Evolutionary conservation across 1,140 invertebrate species (phyloP), one percentile per base, ranked within the genome.

Genomic region (Drosophila bipectinata): DNA sequence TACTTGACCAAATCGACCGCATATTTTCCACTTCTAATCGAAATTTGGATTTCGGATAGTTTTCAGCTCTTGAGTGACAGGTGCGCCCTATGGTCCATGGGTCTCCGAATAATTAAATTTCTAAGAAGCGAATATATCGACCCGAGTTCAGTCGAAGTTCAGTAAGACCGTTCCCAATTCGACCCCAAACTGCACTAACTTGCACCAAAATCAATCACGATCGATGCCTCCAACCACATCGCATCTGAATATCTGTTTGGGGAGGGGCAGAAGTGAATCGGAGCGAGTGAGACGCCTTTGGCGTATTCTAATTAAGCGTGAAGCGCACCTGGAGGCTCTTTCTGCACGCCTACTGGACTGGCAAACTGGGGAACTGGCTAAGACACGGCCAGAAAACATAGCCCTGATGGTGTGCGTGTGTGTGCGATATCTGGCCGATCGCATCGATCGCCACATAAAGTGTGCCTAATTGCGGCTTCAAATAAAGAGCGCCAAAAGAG

Each of bases 401-500:
- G 21, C 24, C 8, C 15, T 0, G 18, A 44, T 10, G 7, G 49
- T 58, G 30, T 71, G 53, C 34, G 74, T 58, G 63, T 67, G 69
- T 45, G 69, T 45, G 61, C 37, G 55, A 60, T 71, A 72, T 79
- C 62, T 52, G 62, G 52, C 41, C 63, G 83, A 85, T 80, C 59
- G 69, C 61, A 87, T 81, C 74, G 79, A 87, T 81, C 74, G 79
- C 72, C 82, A 73, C 75, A 84, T 87, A 89, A 88, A 87, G 62
- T 91, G 90, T 91, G 83, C 82, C 90, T 91, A 91, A 91, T 91
- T 91, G 89, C 72, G 81, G 89, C 81, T 79, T 85, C 71, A 91
- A 87, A 89, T 89, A 87, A 90, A 88, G 76, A 90, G 73, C 80
- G 66, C 72, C 75, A 57, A 58, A 62, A 44, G 47, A 55, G 49